A percentile compares a stretch with the other conserved stretches of the same genome.
phyloP scores from a whole-genome alignment of 2,888 invertebrate genomes.

The Spisula solida region DNA sequence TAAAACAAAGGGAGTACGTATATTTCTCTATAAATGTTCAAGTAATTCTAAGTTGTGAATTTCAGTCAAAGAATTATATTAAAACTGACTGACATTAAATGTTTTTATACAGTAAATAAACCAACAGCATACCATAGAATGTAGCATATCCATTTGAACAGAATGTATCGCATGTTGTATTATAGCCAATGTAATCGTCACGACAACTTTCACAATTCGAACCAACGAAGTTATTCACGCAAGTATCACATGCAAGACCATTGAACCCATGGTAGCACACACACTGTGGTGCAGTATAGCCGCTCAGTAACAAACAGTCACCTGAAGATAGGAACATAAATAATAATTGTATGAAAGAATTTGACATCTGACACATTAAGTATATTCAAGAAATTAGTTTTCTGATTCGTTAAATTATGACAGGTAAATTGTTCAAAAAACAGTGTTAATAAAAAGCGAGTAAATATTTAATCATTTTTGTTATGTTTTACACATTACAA shows the following conservation, averaged over 20 bases:
- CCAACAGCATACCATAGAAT: slow-evolving; percentile 68
- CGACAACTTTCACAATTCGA: slow-evolving; percentile 75
- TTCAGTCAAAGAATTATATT: not conserved
- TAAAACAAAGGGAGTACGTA: too few species aligned
- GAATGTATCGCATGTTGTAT: slow-evolving; percentile 76
- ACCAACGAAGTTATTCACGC: slow-evolving; percentile 74
- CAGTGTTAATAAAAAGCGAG: too few species aligned
- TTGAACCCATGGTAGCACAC: slow-evolving; percentile 80
- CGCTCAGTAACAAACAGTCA: slow-evolving; percentile 73
- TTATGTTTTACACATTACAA: too few species aligned
- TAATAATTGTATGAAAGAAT: too few species aligned
- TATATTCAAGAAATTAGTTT: too few species aligned
- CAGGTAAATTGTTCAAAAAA: too few species aligned
- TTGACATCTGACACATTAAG: not conserved
- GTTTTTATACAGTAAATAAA: too few species aligned
- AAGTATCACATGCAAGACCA: slow-evolving; percentile 75
- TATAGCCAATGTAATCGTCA: slow-evolving; percentile 79
- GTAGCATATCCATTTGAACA: slow-evolving; percentile 79
- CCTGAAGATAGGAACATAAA: slow-evolving; percentile 61
- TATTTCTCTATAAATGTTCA: too few species aligned
- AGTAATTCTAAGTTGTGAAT: not conserved
- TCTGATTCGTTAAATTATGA: too few species aligned
- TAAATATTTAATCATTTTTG: too few species aligned
- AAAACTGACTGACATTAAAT: too few species aligned
- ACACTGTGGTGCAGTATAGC: slow-evolving; percentile 75